These are phyloP conservation scores for Marcusenius ussheri DNA, from an alignment of 2,113 vertebrate species.

Conservation along the genomic window DNA sequence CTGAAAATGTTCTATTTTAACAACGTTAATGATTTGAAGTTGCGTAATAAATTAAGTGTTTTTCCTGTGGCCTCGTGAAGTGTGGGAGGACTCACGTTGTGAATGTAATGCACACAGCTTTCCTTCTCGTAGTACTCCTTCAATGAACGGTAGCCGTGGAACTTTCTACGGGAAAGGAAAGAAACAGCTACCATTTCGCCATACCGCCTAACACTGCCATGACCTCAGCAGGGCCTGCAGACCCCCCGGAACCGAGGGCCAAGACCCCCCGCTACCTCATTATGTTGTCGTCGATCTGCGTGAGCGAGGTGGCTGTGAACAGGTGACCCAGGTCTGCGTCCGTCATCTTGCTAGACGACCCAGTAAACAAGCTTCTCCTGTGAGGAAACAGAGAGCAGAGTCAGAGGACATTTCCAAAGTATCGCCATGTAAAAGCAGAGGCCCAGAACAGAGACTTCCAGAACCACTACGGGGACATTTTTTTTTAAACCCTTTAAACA, in stretches of 20 bases:
- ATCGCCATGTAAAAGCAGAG: not conserved
- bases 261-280: constrained; percentile 73
- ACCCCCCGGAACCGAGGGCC: not conserved
- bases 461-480: not conserved
- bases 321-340: constrained; percentile 78
- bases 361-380: constrained; percentile 81
- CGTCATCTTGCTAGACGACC: constrained; percentile 62
- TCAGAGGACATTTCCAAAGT: not conserved
- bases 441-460: not conserved
- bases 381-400: constrained; percentile 18
- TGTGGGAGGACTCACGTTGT: constrained; percentile 69
- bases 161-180: constrained; percentile 66
- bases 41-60: not conserved
- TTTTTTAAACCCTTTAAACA: not conserved
- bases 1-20: not conserved
- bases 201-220: not conserved
- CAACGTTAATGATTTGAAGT: not conserved
- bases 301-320: constrained; percentile 92
- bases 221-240: not conserved
- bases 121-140: constrained; percentile 98
- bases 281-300: constrained; percentile 93
- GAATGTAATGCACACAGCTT: constrained; percentile 89
- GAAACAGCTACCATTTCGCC: not conserved
- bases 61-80: not conserved
- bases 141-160: constrained; percentile 85